These are phyloP conservation scores for Phenganax subtilis DNA, from an alignment of 92 coral and sea anemone species.

Conservation along the genomic window DNA sequence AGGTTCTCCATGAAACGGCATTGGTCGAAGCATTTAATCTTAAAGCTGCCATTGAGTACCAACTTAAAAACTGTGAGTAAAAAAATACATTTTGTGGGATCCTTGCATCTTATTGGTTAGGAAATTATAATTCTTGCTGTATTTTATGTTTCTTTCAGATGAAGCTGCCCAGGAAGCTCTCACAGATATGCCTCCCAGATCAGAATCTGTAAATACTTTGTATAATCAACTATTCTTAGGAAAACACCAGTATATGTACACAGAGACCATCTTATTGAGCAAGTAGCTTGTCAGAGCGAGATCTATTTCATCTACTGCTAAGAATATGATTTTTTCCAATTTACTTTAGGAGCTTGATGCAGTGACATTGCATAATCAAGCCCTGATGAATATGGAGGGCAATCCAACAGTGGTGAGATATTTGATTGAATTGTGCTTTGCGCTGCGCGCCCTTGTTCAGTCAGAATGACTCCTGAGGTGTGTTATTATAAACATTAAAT, in stretches of 20 bases:
- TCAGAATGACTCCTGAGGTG: too few species aligned
- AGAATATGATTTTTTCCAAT: not conserved
- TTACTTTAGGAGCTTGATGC: conserved; percentile 82
- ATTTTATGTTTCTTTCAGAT: conserved; percentile 46
- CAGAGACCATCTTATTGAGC: not conserved
- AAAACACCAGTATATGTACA: not conserved
- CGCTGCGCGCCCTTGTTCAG: not conserved
- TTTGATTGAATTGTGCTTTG: not conserved
- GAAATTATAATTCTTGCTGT: not conserved
- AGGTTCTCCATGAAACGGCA: conserved; percentile 96
- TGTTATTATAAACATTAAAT: not conserved
- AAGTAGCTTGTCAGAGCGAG: not conserved
- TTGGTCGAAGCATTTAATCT: conserved; percentile 94
- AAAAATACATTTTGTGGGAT: not conserved
- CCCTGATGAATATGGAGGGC: conserved; percentile 93
- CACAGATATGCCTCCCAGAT: conserved; percentile 98
- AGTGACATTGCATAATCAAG: conserved; percentile 90
- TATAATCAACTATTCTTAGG: not conserved
- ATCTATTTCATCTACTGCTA: not conserved
- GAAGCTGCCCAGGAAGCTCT: conserved; percentile 98
- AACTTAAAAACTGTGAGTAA: conserved; percentile 89
- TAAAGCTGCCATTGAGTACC: conserved; percentile 93
- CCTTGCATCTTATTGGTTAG: not conserved
- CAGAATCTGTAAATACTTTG: conserved; percentile 68
- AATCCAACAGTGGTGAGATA: conserved; percentile 76